Evolutionary conservation across 2,113 vertebrate genomes (phyloP), one percentile per base, ranked within the genome.

Genomic region (Rhinichthys klamathensis): DNA sequence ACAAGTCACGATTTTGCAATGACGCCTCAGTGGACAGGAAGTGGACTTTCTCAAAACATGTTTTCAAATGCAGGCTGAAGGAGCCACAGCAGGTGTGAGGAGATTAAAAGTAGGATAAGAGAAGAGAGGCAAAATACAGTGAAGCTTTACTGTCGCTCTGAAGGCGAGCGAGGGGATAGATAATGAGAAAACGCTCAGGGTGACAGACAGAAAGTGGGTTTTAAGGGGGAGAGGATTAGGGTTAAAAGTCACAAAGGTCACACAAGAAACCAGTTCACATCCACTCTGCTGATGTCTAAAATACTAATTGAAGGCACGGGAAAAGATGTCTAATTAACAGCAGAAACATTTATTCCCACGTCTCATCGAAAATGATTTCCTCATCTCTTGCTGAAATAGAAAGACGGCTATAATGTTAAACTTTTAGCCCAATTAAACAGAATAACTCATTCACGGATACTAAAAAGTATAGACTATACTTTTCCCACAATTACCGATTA

Each of bases 211-310:
- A 92, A 94, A 93, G 91, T 91, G 92, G 67, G 78, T 91, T 41
- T 92, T 91, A 92, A 92, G 85, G 92, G 86, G 85, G 74, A 79
- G 76, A 87, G 87, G 92, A 94, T 93, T 93, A 91, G 91, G 92
- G 92, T 91, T 92, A 93, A 92, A 92, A 89, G 92, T 93, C 92
- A 92, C 61, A 88, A 87, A 90, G 92, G 90, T 93, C 91, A 91
- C 74, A 88, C 44, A 60, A 89, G 89, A 86, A 88, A 92, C 90
- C 86, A 89, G 88, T 92, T 92, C 90, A 91, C 90, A 77, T 82
- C 49, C 61, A 82, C 18, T 63, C 21, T 75, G 4, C 78, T 87
- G 67, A 51, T 84, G 75, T 32, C 61, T 13, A 51, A 46, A 81
- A 67, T 67, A 63, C 38, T 51, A 30, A 46, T 21, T 80, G 56